A percentile compares a stretch with the other conserved stretches of the same genome.
Evolutionary conservation across 2,888 invertebrate genomes (phyloP).

Genomic region (Cephus pygmeus): DNA sequence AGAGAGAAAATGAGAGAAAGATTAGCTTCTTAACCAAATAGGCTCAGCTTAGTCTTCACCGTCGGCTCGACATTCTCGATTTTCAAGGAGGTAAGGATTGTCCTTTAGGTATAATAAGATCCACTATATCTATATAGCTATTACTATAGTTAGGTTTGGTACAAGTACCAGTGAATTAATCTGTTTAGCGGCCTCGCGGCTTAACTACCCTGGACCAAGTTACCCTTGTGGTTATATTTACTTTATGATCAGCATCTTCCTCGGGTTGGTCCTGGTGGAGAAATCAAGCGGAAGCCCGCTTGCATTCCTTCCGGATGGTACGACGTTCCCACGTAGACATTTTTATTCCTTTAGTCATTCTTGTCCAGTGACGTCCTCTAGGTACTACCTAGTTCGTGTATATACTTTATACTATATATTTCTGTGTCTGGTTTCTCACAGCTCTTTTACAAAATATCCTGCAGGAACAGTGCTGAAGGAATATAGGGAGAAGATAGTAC

Average conservation of each 20-base stretch:
- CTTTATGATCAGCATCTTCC: not conserved
- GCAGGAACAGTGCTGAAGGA: not conserved
- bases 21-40: conserved; percentile 59
- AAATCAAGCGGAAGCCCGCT: not conserved
- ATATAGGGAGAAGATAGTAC: not conserved
- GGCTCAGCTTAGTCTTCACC: conserved; percentile 39
- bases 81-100: conserved; percentile 8
- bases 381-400: not conserved
- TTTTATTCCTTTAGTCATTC: not conserved
- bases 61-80: conserved; percentile 8
- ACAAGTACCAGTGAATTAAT: not conserved
- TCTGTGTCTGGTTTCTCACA: not conserved
- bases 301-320: not conserved
- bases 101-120: not conserved
- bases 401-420: not conserved
- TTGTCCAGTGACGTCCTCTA: not conserved
- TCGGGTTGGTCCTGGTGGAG: not conserved
- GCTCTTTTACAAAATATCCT: not conserved
- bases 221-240: not conserved
- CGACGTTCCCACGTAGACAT: not conserved
- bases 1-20: conserved; percentile 29
- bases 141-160: not conserved
- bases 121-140: not conserved
- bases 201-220: not conserved
- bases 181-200: conserved; percentile 8